A percentile compares a stretch with the other conserved stretches of the same genome.
phyloP scores from a whole-genome alignment of 2,113 vertebrate species.

The Brienomyrus longianalis region DNA sequence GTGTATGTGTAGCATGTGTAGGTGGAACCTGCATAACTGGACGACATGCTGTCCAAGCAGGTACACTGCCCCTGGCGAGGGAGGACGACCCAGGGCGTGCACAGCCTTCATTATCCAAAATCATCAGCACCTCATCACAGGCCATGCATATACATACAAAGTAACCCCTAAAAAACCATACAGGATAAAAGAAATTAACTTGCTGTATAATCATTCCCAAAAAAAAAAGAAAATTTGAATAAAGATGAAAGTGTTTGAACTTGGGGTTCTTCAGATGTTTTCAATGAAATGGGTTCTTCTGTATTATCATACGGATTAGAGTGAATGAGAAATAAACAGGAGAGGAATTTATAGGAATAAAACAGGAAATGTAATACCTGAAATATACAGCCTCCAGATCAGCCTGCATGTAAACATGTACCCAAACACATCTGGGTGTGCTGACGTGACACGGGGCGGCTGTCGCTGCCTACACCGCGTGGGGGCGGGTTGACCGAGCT shows the following conservation, averaged over 20 bases:
- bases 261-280: conserved; percentile 20
- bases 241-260: conserved; percentile 30
- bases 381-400: not conserved
- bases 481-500: not conserved
- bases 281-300: conserved; percentile 26
- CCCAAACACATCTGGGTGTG: not conserved
- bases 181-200: not conserved
- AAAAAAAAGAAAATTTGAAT: conserved; percentile 27
- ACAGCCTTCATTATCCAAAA: conserved; percentile 27
- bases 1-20: not conserved
- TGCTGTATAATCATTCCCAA: conserved; percentile 34
- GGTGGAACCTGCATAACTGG: not conserved
- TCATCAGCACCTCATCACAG: conserved; percentile 27
- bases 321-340: not conserved
- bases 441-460: not conserved
- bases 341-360: not conserved
- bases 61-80: not conserved
- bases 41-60: not conserved
- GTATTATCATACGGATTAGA: conserved; percentile 26
- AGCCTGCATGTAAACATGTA: not conserved
- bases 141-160: not conserved
- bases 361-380: not conserved
- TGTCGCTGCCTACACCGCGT: not conserved
- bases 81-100: not conserved
- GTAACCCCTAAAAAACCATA: conserved; percentile 16